Evolutionary conservation across 2,888 invertebrate species (phyloP).

Genomic region (Acleris holmiana): DNA sequence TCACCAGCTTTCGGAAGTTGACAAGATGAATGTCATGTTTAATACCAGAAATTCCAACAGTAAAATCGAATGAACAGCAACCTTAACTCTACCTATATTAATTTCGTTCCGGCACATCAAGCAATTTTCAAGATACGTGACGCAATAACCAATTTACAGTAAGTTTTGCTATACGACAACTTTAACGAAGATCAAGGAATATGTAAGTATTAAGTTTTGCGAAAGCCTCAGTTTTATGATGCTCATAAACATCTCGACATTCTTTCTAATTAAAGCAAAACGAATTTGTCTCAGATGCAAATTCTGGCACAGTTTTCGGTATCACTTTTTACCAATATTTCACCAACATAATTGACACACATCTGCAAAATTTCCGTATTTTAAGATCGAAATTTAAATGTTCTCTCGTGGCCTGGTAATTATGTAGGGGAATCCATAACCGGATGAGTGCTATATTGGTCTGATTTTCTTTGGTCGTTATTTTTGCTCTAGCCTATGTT

Average conservation of each 20-base stretch:
- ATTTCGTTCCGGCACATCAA: conserved; percentile 34
- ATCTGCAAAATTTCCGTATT: conserved; percentile 28
- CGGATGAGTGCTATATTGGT: conserved; percentile 29
- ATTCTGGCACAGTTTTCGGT: conserved; percentile 35
- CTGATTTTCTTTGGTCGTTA: conserved; percentile 22
- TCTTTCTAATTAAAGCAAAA: conserved; percentile 34
- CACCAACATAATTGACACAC: conserved; percentile 37
- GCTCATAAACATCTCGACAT: conserved; percentile 15
- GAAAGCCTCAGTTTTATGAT: conserved; percentile 19
- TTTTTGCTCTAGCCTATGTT: conserved; percentile 4
- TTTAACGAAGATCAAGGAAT: conserved; percentile 7
- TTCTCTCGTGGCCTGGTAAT: conserved; percentile 18
- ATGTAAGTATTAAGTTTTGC: conserved; percentile 2
- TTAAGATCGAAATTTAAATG: conserved; percentile 35
- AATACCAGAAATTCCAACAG: conserved; percentile 20
- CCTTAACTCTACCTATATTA: conserved; percentile 15
- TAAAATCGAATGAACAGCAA: conserved; percentile 23
- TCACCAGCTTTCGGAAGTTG: neutral
- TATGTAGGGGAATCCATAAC: conserved; percentile 29
- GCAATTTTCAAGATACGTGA: conserved; percentile 36
- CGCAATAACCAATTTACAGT: conserved; percentile 33
- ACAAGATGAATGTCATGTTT: neutral
- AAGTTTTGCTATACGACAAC: conserved; percentile 20
- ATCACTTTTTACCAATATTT: conserved; percentile 36
- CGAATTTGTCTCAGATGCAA: conserved; percentile 30